A percentile compares a stretch with the other conserved stretches of the same genome.
Conservation (phyloP, 2,888 invertebrate species). For the Drosophila silvestris region DNA sequence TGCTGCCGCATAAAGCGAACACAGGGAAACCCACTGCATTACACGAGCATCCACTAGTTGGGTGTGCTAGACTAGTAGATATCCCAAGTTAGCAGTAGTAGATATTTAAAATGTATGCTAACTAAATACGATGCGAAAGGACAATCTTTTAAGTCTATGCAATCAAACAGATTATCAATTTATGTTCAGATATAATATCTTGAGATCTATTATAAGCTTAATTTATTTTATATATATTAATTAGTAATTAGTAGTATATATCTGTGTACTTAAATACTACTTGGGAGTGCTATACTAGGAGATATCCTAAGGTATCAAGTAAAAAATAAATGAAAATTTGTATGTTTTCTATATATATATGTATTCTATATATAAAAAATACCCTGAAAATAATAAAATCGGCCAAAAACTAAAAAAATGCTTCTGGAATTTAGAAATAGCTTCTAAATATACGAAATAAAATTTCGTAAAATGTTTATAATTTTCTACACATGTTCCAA, state of each 20-base stretch:
- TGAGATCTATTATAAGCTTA: not conserved
- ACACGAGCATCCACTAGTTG: not conserved
- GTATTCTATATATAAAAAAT: not conserved
- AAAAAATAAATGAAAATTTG: not conserved
- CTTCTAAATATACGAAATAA: not conserved
- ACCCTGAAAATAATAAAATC: not conserved
- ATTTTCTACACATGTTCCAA: not conserved
- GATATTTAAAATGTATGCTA: not conserved
- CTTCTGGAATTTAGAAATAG: not conserved
- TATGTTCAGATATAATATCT: not conserved
- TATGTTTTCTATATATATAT: not conserved
- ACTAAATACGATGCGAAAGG: not conserved
- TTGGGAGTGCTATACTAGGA: not conserved
- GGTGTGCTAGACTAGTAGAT: conserved; percentile 2
- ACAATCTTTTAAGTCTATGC: not conserved
- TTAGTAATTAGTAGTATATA: not conserved
- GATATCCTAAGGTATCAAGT: conserved; percentile 6
- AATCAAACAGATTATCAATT: not conserved
- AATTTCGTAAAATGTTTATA: not conserved
- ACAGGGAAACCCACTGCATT: conserved; percentile 37
- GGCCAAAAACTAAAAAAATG: not conserved
- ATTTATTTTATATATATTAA: too few species aligned
- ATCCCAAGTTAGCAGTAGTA: not conserved
- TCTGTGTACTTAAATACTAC: not conserved
- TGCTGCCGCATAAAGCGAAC: conserved; percentile 68